Conservation (phyloP, 2,797 vertebrate genomes). For the Apogon talboti region DNA sequence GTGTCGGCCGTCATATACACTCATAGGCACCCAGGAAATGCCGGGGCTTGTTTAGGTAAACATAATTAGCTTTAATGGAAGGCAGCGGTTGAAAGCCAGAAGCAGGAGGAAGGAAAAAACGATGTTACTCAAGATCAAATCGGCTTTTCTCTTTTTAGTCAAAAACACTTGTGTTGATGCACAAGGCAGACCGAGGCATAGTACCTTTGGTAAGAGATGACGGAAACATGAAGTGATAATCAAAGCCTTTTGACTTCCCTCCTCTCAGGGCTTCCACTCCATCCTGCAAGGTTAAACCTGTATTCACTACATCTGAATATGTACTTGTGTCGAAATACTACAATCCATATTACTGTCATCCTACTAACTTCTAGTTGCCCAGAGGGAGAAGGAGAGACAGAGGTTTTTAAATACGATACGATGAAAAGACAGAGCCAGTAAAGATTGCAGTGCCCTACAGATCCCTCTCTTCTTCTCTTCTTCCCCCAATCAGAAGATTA, state of each 20-base stretch:
- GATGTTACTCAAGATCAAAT: constrained; percentile 53
- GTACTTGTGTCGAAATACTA: constrained; percentile 19
- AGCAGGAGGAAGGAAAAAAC: constrained; percentile 16
- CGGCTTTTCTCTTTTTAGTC: constrained; percentile 40
- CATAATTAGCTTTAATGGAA: constrained; percentile 55
- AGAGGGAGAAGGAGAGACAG: constrained; percentile 14
- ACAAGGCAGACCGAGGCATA: constrained; percentile 33
- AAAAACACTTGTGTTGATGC: constrained; percentile 27
- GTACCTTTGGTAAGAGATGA: constrained; percentile 49
- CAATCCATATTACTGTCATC: constrained; percentile 37
- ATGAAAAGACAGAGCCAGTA: constrained; percentile 34
- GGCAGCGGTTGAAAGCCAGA: constrained; percentile 15
- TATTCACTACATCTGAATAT: constrained; percentile 39
- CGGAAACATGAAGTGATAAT: constrained; percentile 53
- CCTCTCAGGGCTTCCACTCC: constrained; percentile 40
- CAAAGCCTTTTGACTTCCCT: constrained; percentile 46
- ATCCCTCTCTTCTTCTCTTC: constrained; percentile 21
- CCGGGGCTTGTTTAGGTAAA: constrained; percentile 38
- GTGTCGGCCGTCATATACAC: background rate
- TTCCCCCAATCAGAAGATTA: constrained; percentile 53
- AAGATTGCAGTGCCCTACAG: constrained; percentile 9
- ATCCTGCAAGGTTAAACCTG: constrained; percentile 46
- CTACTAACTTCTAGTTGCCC: constrained; percentile 18
- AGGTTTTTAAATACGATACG: constrained; percentile 25
- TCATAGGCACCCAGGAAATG: constrained; percentile 18